Percentiles rank a stretch among this genome's conserved stretches.
phyloP scores from a whole-genome alignment of 92 coral and sea anemone genomes.

The Pocillopora grandis region DNA sequence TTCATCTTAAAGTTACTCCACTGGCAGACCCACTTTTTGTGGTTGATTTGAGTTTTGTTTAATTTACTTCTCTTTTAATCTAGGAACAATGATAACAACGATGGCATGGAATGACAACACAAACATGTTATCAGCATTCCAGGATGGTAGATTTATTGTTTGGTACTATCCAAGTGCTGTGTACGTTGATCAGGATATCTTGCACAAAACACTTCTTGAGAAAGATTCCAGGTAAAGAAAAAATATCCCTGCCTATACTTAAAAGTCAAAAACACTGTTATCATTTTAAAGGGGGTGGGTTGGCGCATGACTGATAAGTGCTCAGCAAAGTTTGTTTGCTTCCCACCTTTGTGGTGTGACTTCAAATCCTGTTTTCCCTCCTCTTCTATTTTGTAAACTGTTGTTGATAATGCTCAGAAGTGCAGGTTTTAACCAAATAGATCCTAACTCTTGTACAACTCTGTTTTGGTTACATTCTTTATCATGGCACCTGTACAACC shows the following conservation, averaged over 20 bases:
- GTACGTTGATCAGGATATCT: slow-evolving; percentile 90
- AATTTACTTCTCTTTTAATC: neutral
- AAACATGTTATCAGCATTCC: slow-evolving; percentile 96
- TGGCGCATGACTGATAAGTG: no score
- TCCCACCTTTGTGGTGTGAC: no score
- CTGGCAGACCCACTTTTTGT: neutral
- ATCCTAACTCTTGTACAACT: no score
- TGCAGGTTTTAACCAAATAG: no score
- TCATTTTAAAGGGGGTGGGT: no score
- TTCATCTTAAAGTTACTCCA: neutral
- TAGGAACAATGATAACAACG: slow-evolving; percentile 96
- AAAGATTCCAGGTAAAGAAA: slow-evolving; percentile 85
- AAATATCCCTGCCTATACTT: neutral
- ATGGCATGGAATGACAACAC: slow-evolving; percentile 97
- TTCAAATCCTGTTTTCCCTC: no score
- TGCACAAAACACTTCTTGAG: slow-evolving; percentile 85
- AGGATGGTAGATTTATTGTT: slow-evolving; percentile 94
- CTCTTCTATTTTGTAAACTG: no score
- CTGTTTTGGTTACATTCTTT: no score
- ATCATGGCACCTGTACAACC: no score
- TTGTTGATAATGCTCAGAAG: no score
- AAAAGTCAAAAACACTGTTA: no score
- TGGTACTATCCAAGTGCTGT: slow-evolving; percentile 99
- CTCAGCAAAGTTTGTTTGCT: no score
- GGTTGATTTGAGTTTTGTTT: neutral